phyloP scores from a whole-genome alignment of 2,113 vertebrate genomes.

The Columba livia region DNA sequence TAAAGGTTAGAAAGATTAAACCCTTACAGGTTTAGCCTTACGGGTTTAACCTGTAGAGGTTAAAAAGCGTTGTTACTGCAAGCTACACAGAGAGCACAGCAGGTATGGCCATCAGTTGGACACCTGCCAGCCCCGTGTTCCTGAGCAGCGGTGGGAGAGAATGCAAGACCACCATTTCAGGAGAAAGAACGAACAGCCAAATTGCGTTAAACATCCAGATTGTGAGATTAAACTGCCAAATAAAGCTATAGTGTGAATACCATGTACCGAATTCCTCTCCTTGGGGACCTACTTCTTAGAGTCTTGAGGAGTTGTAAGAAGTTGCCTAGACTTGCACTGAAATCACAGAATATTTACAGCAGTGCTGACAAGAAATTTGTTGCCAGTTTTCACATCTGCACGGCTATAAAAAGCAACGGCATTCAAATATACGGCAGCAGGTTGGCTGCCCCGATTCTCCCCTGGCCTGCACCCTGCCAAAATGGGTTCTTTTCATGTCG shows the following conservation, averaged over 20 bases:
- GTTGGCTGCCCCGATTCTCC: neutral
- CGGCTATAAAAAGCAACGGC: neutral
- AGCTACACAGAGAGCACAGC: neutral
- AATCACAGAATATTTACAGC: neutral
- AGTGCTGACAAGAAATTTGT: neutral
- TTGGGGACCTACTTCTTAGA: neutral
- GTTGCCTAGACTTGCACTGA: neutral
- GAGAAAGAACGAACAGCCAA: neutral
- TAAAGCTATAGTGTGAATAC: neutral
- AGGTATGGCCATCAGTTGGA: accelerated
- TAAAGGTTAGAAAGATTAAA: no score
- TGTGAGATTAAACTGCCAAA: constrained; percentile 4
- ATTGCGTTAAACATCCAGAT: neutral
- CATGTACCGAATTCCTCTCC: neutral
- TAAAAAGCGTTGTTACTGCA: neutral
- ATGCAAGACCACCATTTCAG: neutral
- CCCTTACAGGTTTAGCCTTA: no score
- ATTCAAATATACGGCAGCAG: neutral
- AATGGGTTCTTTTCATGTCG: neutral
- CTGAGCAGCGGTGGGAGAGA: neutral
- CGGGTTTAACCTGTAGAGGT: neutral
- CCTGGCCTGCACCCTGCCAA: neutral
- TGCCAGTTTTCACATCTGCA: neutral
- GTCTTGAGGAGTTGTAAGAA: neutral
- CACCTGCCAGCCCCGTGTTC: neutral